phyloP scores from a whole-genome alignment of 2,797 vertebrate species.

The Coluber constrictor region DNA sequence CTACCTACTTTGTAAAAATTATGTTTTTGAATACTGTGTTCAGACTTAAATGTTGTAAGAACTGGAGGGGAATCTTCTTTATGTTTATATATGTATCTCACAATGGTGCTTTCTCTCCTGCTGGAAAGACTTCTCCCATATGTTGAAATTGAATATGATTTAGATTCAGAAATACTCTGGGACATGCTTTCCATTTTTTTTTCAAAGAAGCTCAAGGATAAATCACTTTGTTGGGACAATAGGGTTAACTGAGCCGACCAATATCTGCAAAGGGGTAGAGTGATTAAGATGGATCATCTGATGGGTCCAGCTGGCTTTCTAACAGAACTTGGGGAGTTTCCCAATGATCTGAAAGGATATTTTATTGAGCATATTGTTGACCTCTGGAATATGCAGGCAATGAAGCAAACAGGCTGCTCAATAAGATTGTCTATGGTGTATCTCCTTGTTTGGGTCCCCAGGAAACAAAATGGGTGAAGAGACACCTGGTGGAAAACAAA shows the following conservation, averaged over 20 bases:
- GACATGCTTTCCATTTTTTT: not conserved
- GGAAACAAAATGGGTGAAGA: not conserved
- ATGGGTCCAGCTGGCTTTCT: not conserved
- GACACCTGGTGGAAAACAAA: not conserved
- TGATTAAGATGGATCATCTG: not conserved
- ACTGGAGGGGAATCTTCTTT: not conserved
- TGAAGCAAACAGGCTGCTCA: not conserved
- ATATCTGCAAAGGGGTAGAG: not conserved
- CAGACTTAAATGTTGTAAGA: no score
- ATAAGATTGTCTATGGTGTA: not conserved
- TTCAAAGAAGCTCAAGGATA: not conserved
- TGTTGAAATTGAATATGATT: not conserved
- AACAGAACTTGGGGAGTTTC: not conserved
- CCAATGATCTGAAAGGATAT: not conserved
- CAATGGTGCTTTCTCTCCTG: not conserved
- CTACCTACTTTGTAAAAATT: no score
- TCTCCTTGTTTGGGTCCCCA: not conserved
- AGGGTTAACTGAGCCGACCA: not conserved
- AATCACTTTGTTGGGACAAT: not conserved
- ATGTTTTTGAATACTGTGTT: no score
- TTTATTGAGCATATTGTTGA: not conserved
- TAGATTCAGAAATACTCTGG: not conserved
- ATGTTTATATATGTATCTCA: not conserved
- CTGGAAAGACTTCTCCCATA: not conserved
- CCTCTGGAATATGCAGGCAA: not conserved